Evolutionary conservation across 2,797 vertebrate species (phyloP).

Genomic region (Phoeniculus purpureus): DNA sequence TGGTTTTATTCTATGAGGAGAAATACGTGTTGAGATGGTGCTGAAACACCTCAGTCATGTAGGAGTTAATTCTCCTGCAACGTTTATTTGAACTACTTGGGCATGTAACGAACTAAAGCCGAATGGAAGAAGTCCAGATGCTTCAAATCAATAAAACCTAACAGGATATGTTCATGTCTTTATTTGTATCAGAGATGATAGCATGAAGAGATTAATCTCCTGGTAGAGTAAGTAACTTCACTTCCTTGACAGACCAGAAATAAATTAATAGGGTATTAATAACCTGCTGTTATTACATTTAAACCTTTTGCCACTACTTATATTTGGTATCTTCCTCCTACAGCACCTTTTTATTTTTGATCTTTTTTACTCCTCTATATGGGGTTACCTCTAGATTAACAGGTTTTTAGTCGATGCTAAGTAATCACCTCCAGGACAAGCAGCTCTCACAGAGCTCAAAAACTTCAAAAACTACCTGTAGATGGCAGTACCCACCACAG

Average conservation of each 20-base stretch:
- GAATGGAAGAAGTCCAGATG: background rate
- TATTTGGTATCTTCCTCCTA: background rate
- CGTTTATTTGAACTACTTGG: too few relatives aligned
- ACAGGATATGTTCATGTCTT: background rate
- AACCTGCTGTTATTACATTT: background rate
- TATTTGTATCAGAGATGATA: background rate
- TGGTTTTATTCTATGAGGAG: background rate
- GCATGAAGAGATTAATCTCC: background rate
- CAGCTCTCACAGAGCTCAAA: background rate
- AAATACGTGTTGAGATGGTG: background rate
- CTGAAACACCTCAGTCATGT: too few relatives aligned
- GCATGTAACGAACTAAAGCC: background rate
- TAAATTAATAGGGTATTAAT: background rate
- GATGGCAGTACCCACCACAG: constrained; percentile 11
- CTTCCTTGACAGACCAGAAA: background rate
- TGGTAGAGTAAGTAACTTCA: background rate
- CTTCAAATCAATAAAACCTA: background rate
- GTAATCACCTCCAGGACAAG: background rate
- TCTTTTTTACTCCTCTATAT: background rate
- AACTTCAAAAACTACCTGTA: background rate
- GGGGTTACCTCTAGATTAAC: background rate
- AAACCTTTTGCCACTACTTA: background rate
- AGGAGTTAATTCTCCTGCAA: too few relatives aligned
- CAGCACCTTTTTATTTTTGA: background rate
- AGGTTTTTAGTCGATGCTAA: background rate